Conservation (phyloP, 2,113 vertebrate species). For the Progne subis region DNA sequence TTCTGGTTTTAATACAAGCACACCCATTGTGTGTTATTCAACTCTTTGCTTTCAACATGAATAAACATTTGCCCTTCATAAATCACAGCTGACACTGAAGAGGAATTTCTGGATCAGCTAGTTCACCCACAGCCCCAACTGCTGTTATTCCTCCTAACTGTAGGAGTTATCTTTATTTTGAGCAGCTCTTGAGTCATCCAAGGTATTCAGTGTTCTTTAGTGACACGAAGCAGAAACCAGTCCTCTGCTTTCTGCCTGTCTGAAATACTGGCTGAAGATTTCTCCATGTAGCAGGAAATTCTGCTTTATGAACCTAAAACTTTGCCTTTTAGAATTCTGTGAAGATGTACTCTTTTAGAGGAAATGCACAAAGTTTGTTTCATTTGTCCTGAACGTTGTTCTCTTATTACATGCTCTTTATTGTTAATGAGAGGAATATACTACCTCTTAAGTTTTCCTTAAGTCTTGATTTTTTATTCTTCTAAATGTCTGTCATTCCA, state of each 20-base stretch:
- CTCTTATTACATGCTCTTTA: neutral
- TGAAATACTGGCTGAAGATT: neutral
- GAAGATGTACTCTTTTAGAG: neutral
- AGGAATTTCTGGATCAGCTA: constrained; percentile 16
- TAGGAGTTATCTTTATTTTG: neutral
- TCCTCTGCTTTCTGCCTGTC: neutral
- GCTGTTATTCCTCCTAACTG: neutral
- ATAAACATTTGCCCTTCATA: constrained; percentile 12
- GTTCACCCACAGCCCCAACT: neutral
- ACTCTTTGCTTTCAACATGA: neutral
- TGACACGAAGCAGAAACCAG: neutral
- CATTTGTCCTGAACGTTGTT: neutral
- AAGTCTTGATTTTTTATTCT: neutral
- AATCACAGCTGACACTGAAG: constrained; percentile 22
- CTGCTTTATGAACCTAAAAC: neutral
- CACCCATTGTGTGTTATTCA: neutral
- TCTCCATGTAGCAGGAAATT: neutral
- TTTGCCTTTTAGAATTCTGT: neutral
- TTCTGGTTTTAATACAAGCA: neutral
- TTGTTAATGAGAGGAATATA: neutral
- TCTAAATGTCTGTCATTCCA: neutral
- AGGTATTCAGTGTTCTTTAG: neutral
- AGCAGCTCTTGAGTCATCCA: neutral
- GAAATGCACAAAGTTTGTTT: neutral
- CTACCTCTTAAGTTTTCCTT: neutral